Percentiles rank a stretch among this genome's conserved stretches.
phyloP scores from a whole-genome alignment of 2,888 invertebrate genomes.

The Reticulitermes lucifugus region DNA sequence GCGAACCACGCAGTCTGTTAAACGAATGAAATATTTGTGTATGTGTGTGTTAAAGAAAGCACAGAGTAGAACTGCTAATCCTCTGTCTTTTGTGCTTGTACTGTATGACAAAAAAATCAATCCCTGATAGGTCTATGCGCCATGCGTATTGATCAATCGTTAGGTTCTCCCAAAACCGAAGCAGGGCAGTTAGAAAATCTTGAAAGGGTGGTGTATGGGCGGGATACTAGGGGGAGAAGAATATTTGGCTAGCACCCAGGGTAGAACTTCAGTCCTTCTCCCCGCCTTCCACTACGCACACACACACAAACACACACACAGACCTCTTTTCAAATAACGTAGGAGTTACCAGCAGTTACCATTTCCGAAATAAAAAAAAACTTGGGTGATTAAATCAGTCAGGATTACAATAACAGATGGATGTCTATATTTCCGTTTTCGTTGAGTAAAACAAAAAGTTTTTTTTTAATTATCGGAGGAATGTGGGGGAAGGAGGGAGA shows the following conservation, averaged over 20 bases:
- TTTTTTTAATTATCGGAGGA: neutral
- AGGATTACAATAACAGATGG: constrained; percentile 38
- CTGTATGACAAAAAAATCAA: constrained; percentile 21
- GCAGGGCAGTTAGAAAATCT: constrained; percentile 33
- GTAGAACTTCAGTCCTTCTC: constrained; percentile 23
- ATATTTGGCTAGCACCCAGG: constrained; percentile 40
- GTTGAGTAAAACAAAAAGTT: constrained; percentile 18
- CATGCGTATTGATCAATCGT: constrained; percentile 29
- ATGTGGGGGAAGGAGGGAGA: neutral
- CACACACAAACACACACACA: neutral
- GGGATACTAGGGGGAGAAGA: neutral
- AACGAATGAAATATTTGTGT: neutral
- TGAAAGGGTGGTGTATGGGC: constrained; percentile 29
- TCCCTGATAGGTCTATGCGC: neutral
- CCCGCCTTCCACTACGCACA: neutral
- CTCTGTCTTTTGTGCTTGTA: neutral
- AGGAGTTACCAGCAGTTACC: constrained; percentile 34
- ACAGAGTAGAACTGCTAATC: neutral
- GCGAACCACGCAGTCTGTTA: neutral
- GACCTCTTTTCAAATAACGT: constrained; percentile 34
- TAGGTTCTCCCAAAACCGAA: neutral
- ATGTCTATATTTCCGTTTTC: constrained; percentile 31
- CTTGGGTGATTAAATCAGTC: constrained; percentile 38
- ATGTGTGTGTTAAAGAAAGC: neutral
- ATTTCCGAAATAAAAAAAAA: constrained; percentile 34